Conservation (phyloP, 2,113 vertebrate genomes). For the Elaphurus davidianus region DNA sequence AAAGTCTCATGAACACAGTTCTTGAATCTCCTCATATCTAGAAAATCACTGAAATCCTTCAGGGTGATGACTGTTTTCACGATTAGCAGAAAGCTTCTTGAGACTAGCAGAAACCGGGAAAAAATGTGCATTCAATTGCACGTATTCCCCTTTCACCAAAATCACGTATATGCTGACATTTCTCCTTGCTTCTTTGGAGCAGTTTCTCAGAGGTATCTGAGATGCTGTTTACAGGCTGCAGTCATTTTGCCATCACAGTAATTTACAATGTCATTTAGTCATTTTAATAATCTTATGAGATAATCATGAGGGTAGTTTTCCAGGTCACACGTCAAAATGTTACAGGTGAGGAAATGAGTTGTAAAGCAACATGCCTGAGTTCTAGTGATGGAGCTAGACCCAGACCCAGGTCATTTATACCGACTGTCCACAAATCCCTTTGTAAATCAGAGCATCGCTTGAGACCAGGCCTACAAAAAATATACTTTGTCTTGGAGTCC, state of each 20-base stretch:
- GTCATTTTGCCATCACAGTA: not conserved
- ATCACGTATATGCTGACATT: not conserved
- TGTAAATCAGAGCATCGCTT: no score
- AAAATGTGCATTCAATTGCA: not conserved
- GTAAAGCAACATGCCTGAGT: not conserved
- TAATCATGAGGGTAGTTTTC: not conserved
- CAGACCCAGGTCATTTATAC: not conserved
- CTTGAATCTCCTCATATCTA: not conserved
- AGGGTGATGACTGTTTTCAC: not conserved
- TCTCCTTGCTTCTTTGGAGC: not conserved
- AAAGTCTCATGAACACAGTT: not conserved
- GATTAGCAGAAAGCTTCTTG: not conserved
- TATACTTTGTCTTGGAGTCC: not conserved
- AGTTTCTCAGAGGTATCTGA: not conserved
- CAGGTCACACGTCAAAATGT: not conserved
- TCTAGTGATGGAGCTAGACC: not conserved
- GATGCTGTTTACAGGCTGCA: not conserved
- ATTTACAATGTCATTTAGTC: not conserved
- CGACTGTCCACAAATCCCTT: not conserved
- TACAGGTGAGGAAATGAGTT: not conserved
- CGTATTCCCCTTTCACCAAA: not conserved
- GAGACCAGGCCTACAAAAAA: not conserved
- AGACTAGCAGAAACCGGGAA: not conserved
- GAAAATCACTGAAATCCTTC: not conserved
- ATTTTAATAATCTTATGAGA: not conserved